Percentiles rank a stretch among this genome's conserved stretches.
Conservation (phyloP, 2,113 vertebrate genomes). For the Solea senegalensis region DNA sequence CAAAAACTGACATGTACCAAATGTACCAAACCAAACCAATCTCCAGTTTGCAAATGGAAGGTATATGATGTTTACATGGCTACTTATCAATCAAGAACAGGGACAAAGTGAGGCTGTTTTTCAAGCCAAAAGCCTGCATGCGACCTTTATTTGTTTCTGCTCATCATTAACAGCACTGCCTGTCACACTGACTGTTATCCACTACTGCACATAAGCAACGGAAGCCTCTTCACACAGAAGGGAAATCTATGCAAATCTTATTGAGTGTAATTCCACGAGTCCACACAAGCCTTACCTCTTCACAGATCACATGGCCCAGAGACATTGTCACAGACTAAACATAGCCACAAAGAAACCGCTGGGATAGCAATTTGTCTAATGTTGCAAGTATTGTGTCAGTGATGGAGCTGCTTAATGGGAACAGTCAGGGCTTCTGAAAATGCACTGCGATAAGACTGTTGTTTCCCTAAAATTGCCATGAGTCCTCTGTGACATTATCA, state of each 20-base stretch:
- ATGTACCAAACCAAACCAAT: too few species aligned
- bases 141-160: too few species aligned
- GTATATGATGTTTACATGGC: too few species aligned
- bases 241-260: conserved; percentile 37
- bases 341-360: not conserved
- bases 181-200: conserved; percentile 4
- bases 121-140: too few species aligned
- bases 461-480: not conserved
- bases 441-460: not conserved
- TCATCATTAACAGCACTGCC: not conserved
- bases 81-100: too few species aligned
- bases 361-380: conserved; percentile 5
- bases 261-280: conserved; percentile 19
- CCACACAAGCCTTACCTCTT: conserved; percentile 25
- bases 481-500: conserved; percentile 5
- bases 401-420: conserved; percentile 9
- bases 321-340: conserved; percentile 11
- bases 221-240: not conserved
- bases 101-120: too few species aligned
- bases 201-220: not conserved
- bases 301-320: conserved; percentile 21
- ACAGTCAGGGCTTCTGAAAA: not conserved
- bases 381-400: not conserved
- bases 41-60: too few species aligned
- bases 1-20: too few species aligned